These are phyloP conservation scores for Tenthredo livida DNA, from an alignment of 2,888 invertebrate genomes.

Conservation along the genomic window DNA sequence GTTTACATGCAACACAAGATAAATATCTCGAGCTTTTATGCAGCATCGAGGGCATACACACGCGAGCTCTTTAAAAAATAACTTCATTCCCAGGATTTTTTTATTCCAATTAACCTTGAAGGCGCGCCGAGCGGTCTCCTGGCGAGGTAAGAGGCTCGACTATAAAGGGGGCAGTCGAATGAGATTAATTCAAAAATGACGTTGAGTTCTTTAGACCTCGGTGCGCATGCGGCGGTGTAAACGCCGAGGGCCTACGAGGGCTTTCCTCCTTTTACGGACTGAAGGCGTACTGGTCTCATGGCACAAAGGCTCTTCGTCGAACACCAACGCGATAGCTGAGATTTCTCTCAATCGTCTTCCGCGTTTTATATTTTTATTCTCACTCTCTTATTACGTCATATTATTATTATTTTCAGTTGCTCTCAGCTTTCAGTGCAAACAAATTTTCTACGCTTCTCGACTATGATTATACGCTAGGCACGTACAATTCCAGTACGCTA, in stretches of 20 bases:
- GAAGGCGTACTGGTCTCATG: slow-evolving; percentile 27
- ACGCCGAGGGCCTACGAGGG: slow-evolving; percentile 37
- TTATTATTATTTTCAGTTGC: not conserved
- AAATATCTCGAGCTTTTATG: slow-evolving; percentile 36
- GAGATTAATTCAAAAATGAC: slow-evolving; percentile 73
- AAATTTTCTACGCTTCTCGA: not conserved
- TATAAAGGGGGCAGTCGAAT: slow-evolving; percentile 73
- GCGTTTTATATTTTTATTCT: not conserved
- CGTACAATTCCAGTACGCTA: no score
- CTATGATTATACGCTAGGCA: no score
- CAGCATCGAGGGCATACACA: slow-evolving; percentile 18
- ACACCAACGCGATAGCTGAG: slow-evolving; percentile 33
- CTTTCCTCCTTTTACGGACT: slow-evolving; percentile 9
- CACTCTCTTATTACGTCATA: not conserved
- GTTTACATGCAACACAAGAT: slow-evolving; percentile 37
- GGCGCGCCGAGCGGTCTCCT: slow-evolving; percentile 63
- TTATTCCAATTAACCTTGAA: slow-evolving; percentile 74
- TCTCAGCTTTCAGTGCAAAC: not conserved
- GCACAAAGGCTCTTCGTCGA: slow-evolving; percentile 38
- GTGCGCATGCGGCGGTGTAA: slow-evolving; percentile 42
- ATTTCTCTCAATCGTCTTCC: slow-evolving; percentile 26
- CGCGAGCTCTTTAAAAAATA: slow-evolving; percentile 49
- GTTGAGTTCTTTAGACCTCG: slow-evolving; percentile 63
- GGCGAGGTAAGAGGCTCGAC: slow-evolving; percentile 57
- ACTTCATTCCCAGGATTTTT: slow-evolving; percentile 56